Evolutionary conservation across 1,140 invertebrate species (phyloP).

Genomic region (Goniozus legneri): DNA sequence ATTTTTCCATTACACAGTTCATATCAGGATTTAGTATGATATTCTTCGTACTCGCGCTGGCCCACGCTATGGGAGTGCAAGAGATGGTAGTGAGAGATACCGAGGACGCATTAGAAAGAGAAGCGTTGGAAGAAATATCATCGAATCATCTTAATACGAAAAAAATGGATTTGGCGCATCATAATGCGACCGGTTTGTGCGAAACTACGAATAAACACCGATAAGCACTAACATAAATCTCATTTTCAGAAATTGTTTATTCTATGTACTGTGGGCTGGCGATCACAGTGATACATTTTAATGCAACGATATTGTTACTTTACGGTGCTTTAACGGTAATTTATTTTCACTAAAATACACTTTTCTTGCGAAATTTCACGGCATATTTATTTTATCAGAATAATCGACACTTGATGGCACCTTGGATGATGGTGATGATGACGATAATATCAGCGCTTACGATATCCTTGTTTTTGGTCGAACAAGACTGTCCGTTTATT

Average conservation of each 20-base stretch:
- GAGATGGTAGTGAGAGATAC: slow-evolving; percentile 53
- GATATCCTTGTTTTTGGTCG: slow-evolving; percentile 42
- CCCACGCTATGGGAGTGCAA: slow-evolving; percentile 50
- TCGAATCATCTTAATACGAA: slow-evolving; percentile 50
- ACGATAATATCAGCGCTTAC: slow-evolving; percentile 43
- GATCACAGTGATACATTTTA: slow-evolving; percentile 49
- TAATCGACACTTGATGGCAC: slow-evolving; percentile 49
- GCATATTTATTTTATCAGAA: slow-evolving; percentile 35
- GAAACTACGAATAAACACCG: neutral
- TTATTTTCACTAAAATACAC: neutral
- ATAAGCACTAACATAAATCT: neutral
- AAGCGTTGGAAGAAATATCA: slow-evolving; percentile 46
- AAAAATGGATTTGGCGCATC: slow-evolving; percentile 51
- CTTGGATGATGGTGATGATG: slow-evolving; percentile 53
- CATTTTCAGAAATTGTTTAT: slow-evolving; percentile 47
- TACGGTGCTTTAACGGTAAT: slow-evolving; percentile 53
- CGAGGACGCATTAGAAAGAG: slow-evolving; percentile 45
- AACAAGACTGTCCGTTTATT: slow-evolving; percentile 43
- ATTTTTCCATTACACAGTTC: slow-evolving; percentile 31
- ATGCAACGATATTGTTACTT: slow-evolving; percentile 47
- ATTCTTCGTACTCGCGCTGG: slow-evolving; percentile 47
- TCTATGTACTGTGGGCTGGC: slow-evolving; percentile 50
- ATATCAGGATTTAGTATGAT: slow-evolving; percentile 50
- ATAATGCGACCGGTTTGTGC: slow-evolving; percentile 46
- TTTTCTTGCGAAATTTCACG: neutral